Base-by-base conservation (phyloP, 2,113 vertebrate species). In the Bettongia penicillata region DNA sequence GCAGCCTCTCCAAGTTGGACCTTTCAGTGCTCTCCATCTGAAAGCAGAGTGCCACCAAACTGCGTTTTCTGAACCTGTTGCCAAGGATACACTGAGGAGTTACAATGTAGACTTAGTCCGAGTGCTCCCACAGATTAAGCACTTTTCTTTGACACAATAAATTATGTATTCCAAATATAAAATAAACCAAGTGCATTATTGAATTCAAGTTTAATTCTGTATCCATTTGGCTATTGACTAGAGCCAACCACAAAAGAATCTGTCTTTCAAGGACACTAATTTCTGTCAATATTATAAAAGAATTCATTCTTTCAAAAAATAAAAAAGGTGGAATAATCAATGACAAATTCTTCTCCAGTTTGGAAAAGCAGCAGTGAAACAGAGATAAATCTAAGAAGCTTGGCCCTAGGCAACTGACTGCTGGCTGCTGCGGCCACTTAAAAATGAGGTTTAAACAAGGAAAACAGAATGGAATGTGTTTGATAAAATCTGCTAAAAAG, bases 81-180 rank as follows among this genome's bases (percentile, higher is more conserved):
- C 98, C 98, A 98, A 96, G 98, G 98, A 97, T 95, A 98, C 98
- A 91, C 53, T 0, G 0, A 97, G 91, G 51, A 95, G 94, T 23
- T 96, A 90, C 53, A 89, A 97, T 53, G 22, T 91, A 95, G 97
- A 90, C 94, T 97, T 97, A 93, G 95, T 96, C 97, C 92, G 52
- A 50, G 93, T 95, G 94, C 89, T 94, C 92, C 92, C 92, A 26
- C 93, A 55, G 93, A 92, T 55, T 93, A 68, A 94, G 91, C 53
- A 51, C 89, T 94, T 97, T 97, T 95, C 93, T 51, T 96, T 95
- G 97, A 97, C 92, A 97, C 94, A 93, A 96, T 92, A 95, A 97
- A 95, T 77, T 89, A 43, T 93, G 68, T 96, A 96, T 98, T 97
- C 93, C 91, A 93, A 95, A 98, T 96, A 92, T 31, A 92, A 93